Conservation (phyloP, 2,888 invertebrate species). For the Meliscaeva auricollis region DNA sequence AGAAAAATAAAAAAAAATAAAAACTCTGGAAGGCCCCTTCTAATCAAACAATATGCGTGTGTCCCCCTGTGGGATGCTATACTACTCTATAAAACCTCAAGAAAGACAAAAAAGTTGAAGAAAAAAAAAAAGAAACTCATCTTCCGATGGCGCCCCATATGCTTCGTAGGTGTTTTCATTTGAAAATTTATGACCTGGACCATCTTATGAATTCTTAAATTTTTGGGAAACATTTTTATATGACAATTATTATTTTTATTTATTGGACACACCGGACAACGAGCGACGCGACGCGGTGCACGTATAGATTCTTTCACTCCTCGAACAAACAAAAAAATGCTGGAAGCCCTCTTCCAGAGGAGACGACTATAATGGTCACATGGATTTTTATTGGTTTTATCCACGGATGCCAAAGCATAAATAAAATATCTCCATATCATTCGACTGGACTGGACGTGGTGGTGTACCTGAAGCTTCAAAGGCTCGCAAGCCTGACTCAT, state of each 20-base stretch:
- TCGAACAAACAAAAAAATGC: background rate
- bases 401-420: slow-evolving; percentile 66
- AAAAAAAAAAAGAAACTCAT: slow-evolving; percentile 18
- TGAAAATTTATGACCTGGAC: slow-evolving; percentile 71
- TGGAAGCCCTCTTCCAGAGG: slow-evolving; percentile 48
- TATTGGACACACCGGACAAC: slow-evolving; percentile 70
- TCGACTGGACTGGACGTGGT: slow-evolving; percentile 1
- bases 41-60: slow-evolving; percentile 63
- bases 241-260: slow-evolving; percentile 76
- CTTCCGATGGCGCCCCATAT: slow-evolving; percentile 71
- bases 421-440: slow-evolving; percentile 62
- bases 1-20: background rate
- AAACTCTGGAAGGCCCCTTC: slow-evolving; percentile 54
- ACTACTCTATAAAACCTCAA: slow-evolving; percentile 57
- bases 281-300: background rate
- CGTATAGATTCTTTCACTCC: slow-evolving; percentile 10
- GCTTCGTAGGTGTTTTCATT: slow-evolving; percentile 76
- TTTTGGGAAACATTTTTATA: slow-evolving; percentile 75
- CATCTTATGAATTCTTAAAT: slow-evolving; percentile 72
- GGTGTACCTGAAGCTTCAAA: slow-evolving; percentile 46
- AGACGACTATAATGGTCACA: slow-evolving; percentile 56
- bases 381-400: slow-evolving; percentile 72
- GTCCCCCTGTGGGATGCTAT: slow-evolving; percentile 59
- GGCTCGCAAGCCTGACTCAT: slow-evolving; percentile 58
- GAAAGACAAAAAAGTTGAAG: background rate